Conservation (phyloP, 2,797 vertebrate species). For the Takifugu ocellatus region DNA sequence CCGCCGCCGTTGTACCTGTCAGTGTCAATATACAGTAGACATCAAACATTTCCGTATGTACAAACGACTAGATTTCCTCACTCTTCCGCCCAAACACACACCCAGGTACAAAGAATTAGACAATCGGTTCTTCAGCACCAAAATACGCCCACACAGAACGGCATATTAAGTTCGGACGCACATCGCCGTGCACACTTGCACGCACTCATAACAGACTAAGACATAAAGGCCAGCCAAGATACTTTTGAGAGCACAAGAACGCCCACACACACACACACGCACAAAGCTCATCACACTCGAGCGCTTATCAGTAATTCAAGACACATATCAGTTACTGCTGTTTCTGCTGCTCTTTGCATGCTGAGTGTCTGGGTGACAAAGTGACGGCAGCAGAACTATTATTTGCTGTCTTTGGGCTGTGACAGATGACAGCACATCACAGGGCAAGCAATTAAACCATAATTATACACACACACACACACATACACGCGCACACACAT, state of each 20-base stretch:
- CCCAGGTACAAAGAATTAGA: conserved; percentile 31
- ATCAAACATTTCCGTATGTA: conserved; percentile 50
- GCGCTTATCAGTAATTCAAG: conserved; percentile 79
- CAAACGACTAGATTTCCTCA: conserved; percentile 24
- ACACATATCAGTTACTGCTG: conserved; percentile 75
- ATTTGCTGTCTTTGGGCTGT: conserved; percentile 81
- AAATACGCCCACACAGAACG: conserved; percentile 31
- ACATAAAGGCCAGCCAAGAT: conserved; percentile 35
- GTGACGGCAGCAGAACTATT: conserved; percentile 75
- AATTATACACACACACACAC: conserved; percentile 72
- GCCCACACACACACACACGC: conserved; percentile 51
- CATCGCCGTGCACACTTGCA: conserved; percentile 14
- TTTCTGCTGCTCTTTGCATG: conserved; percentile 75
- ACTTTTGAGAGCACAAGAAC: conserved; percentile 39
- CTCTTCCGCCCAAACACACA: conserved; percentile 21
- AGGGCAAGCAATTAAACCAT: conserved; percentile 79
- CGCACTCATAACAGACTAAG: conserved; percentile 28
- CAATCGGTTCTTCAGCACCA: conserved; percentile 34
- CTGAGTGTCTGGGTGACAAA: conserved; percentile 73
- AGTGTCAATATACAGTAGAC: conserved; percentile 58
- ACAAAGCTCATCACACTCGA: conserved; percentile 60
- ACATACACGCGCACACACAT: conserved; percentile 60
- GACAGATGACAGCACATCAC: conserved; percentile 82
- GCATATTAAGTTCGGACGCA: neutral
- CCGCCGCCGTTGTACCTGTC: conserved; percentile 77